Evolutionary conservation across 2,797 vertebrate species (phyloP), one percentile per base, ranked within the genome.

Genomic region (Onychomys leucogaster): DNA sequence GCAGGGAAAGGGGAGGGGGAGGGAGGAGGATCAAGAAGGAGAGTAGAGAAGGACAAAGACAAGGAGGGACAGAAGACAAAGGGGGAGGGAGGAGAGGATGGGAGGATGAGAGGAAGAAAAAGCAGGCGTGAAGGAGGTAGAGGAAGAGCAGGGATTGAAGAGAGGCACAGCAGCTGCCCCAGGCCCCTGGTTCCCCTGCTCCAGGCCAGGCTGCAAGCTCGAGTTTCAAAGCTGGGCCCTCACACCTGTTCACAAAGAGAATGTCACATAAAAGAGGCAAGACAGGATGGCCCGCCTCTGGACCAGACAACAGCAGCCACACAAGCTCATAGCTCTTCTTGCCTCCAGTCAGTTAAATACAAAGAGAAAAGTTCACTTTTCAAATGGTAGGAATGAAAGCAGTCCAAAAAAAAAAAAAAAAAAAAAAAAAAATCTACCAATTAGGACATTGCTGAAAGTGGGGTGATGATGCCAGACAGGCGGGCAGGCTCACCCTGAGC

Each of bases 191-290:
- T 37, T 80, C 90, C 92, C 89, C 49, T 76, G 63, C 95, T 94
- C 94, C 41, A n/a, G 69, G 95, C 95, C 94, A 25, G 93, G 90
- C 77, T 76, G 65, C 88, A 94, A 84, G 95, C 97, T 96, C 92
- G 89, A 65, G 55, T 94, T 96, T 97, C 97, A 96, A 98, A 98
- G 98, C 97, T 97, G 95, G 67, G 97, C 97, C 97, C 98, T 98
- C 97, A 98, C 98, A 96, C 98, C 98, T 98, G 95, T 88, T 81
- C 55, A 61, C 75, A 89, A 92, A 85, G 93, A 94, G 96, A 92
- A 78, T 34, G 77, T 89, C 94, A 32, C 67, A 90, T 86, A 83
- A 94, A 86, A 97, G 80, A 19, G 83, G 94, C 97, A 43, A 49
- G 96, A 78, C 65, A 96, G 91, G 85, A 82, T 27, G 49, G 46